These are phyloP conservation scores for Helicoverpa armigera DNA, from an alignment of 1,140 invertebrate species.

Conservation along the genomic window DNA sequence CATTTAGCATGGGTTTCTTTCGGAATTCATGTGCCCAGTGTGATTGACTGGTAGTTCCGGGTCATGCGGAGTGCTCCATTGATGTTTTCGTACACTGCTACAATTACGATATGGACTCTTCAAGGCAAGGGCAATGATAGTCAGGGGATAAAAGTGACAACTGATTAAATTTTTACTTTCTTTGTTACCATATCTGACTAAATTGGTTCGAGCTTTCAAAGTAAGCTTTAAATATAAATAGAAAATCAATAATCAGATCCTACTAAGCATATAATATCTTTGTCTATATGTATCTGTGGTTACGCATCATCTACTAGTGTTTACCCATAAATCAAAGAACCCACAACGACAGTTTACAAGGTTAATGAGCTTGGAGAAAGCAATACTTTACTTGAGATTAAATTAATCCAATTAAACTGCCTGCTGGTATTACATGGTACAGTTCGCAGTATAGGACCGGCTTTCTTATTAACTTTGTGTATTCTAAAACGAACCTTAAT, in stretches of 20 bases:
- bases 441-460: not conserved
- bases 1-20: slow-evolving; percentile 44
- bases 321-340: slow-evolving; percentile 42
- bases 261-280: too few species aligned
- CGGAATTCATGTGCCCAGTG: slow-evolving; percentile 37
- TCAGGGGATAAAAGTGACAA: not conserved
- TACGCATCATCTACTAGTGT: slow-evolving; percentile 21
- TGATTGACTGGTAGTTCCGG: slow-evolving; percentile 68
- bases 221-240: not conserved
- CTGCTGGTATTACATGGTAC: slow-evolving; percentile 1
- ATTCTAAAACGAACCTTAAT: not conserved
- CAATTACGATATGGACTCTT: slow-evolving; percentile 47
- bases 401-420: slow-evolving; percentile 45
- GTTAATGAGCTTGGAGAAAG: slow-evolving; percentile 56
- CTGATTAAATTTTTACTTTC: slow-evolving; percentile 34
- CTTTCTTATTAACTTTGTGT: not conserved
- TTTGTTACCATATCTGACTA: too few species aligned
- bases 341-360: slow-evolving; percentile 30
- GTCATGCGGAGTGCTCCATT: slow-evolving; percentile 57
- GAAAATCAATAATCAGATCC: not conserved
- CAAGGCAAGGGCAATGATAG: not conserved
- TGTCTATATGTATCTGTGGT: too few species aligned
- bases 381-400: slow-evolving; percentile 33
- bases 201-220: not conserved
- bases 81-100: slow-evolving; percentile 56